Evolutionary conservation across 2,888 invertebrate genomes (phyloP).

Genomic region (Strigamia maritima): DNA sequence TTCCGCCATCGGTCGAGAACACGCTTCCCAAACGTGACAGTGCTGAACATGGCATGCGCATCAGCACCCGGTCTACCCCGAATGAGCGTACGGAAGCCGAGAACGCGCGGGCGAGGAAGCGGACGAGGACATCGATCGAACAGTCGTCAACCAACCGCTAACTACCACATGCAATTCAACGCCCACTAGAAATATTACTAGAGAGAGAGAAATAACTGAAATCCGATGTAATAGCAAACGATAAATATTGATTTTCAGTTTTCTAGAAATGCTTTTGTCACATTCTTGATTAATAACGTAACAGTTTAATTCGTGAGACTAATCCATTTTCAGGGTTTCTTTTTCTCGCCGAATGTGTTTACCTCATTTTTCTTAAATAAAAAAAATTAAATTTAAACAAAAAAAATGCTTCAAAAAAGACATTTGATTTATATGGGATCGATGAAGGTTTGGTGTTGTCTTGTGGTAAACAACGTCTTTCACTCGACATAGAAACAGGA

Average conservation of each 20-base stretch:
- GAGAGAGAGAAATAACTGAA: neutral
- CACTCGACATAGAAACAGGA: neutral
- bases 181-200: slow-evolving; percentile 13
- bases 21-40: slow-evolving; percentile 22
- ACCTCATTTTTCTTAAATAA: neutral
- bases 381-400: neutral
- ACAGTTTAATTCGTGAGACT: neutral
- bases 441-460: neutral
- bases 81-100: neutral
- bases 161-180: slow-evolving; percentile 7
- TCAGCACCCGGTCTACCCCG: neutral
- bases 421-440: neutral
- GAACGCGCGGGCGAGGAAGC: neutral
- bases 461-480: neutral
- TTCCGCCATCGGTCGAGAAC: slow-evolving; percentile 29
- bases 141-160: slow-evolving; percentile 21
- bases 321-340: neutral
- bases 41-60: slow-evolving; percentile 30
- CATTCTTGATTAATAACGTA: neutral
- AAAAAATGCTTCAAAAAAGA: neutral
- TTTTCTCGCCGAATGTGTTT: neutral
- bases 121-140: slow-evolving; percentile 21
- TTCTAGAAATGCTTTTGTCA: neutral
- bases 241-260: slow-evolving; percentile 14
- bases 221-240: neutral